A percentile compares a stretch with the other conserved stretches of the same genome.
Conservation (phyloP, 2,113 vertebrate species). For the Todiramphus chloris region DNA sequence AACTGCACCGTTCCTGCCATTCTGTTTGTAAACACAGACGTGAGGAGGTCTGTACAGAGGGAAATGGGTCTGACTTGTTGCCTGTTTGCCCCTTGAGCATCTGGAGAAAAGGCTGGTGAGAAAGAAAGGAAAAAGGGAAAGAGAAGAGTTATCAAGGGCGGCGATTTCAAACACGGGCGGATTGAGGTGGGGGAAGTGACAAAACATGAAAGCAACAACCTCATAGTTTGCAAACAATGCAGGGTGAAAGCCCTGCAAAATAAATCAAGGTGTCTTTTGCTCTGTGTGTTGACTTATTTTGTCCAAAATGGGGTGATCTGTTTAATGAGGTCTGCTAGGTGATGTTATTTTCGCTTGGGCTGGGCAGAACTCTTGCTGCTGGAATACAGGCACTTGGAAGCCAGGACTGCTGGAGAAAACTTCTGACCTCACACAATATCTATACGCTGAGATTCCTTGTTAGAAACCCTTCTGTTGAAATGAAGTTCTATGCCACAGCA, state of each 20-base stretch:
- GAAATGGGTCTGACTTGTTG: background rate
- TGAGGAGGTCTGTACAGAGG: background rate
- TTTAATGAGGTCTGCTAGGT: background rate
- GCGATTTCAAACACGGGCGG: background rate
- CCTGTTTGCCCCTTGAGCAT: background rate
- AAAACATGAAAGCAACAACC: background rate
- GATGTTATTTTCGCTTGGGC: background rate
- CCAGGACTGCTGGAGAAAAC: background rate
- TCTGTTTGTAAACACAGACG: background rate
- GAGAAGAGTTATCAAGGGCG: background rate
- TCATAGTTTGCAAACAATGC: background rate
- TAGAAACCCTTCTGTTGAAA: background rate
- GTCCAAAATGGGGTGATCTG: background rate
- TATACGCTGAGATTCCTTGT: background rate
- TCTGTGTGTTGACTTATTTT: background rate
- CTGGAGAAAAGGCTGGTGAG: background rate
- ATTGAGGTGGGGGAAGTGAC: background rate
- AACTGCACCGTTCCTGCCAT: background rate
- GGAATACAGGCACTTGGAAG: background rate
- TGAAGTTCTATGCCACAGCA: background rate
- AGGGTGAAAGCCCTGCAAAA: background rate
- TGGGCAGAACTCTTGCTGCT: background rate
- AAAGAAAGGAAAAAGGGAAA: background rate
- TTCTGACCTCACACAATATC: background rate
- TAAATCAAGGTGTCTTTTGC: background rate